Conservation (phyloP, 2,888 invertebrate genomes). For the Glaucopsyche alexis region DNA sequence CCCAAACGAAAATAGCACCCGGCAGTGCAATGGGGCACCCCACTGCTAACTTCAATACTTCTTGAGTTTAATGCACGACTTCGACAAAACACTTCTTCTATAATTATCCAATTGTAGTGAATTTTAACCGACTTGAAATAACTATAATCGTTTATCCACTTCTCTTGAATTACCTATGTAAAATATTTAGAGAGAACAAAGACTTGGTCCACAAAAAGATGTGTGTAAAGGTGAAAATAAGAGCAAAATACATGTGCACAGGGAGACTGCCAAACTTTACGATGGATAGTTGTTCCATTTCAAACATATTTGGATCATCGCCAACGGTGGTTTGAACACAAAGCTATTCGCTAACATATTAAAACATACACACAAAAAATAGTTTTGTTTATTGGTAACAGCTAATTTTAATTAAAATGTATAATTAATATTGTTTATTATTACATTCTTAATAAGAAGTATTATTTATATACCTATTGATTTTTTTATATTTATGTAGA, state of each 20-base stretch:
- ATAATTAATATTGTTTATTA: neutral
- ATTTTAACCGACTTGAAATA: neutral
- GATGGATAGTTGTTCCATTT: slow-evolving; percentile 55
- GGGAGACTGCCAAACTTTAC: slow-evolving; percentile 67
- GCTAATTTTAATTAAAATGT: neutral
- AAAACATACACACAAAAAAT: slow-evolving; percentile 21
- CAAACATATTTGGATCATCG: slow-evolving; percentile 60
- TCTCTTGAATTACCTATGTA: neutral
- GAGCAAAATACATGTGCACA: slow-evolving; percentile 54
- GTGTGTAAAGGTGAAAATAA: slow-evolving; percentile 69
- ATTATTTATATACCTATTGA: no score
- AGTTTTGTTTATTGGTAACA: neutral
- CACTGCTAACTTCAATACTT: slow-evolving; percentile 64
- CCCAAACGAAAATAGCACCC: slow-evolving; percentile 74
- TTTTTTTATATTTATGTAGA: neutral
- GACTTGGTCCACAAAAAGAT: slow-evolving; percentile 39
- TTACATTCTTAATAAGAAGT: neutral
- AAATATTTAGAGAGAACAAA: slow-evolving; percentile 32
- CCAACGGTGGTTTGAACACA: slow-evolving; percentile 48
- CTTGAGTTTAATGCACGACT: slow-evolving; percentile 7
- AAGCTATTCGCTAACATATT: slow-evolving; percentile 37
- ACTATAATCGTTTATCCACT: neutral
- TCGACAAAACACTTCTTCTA: neutral
- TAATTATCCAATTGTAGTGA: neutral
- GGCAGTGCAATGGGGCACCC: slow-evolving; percentile 72